Evolutionary conservation across 2,888 invertebrate species (phyloP).

Genomic region (Latrodectus hesperus): DNA sequence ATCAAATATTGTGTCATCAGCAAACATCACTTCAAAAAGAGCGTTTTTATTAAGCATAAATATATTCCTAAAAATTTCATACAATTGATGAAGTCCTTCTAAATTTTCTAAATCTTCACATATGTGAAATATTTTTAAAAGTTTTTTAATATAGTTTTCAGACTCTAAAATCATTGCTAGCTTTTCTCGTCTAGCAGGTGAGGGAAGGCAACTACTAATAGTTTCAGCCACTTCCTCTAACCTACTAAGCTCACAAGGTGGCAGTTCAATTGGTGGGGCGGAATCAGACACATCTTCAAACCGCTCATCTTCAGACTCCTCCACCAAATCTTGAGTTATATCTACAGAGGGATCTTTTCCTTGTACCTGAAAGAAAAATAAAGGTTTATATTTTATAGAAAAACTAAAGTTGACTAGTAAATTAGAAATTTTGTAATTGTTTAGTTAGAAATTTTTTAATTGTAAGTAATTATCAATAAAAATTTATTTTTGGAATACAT

Average conservation of each 20-base stretch:
- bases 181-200: slow-evolving; percentile 94
- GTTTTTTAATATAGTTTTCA: slow-evolving; percentile 95
- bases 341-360: slow-evolving; percentile 99
- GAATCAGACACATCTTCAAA: slow-evolving; percentile 96
- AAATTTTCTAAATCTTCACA: slow-evolving; percentile 97
- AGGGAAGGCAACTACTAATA: slow-evolving; percentile 89
- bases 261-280: slow-evolving; percentile 94
- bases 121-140: slow-evolving; percentile 95
- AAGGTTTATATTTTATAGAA: too few relatives aligned
- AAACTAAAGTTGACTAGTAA: too few relatives aligned
- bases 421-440: too few relatives aligned
- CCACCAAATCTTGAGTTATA: slow-evolving; percentile 96
- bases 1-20: slow-evolving; percentile 84
- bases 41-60: slow-evolving; percentile 98
- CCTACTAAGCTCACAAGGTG: slow-evolving; percentile 93
- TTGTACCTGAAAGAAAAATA: slow-evolving; percentile 83
- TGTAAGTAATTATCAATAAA: too few relatives aligned
- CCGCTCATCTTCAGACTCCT: slow-evolving; percentile 96
- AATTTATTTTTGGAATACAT: too few relatives aligned
- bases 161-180: slow-evolving; percentile 93
- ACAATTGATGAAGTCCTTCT: slow-evolving; percentile 93
- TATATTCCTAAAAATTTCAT: slow-evolving; percentile 98
- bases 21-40: slow-evolving; percentile 97
- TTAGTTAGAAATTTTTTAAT: too few relatives aligned
- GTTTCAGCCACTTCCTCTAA: slow-evolving; percentile 94